Base-by-base conservation (phyloP, 2,113 vertebrate genomes). In the Phalacrocorax brasilianus region DNA sequence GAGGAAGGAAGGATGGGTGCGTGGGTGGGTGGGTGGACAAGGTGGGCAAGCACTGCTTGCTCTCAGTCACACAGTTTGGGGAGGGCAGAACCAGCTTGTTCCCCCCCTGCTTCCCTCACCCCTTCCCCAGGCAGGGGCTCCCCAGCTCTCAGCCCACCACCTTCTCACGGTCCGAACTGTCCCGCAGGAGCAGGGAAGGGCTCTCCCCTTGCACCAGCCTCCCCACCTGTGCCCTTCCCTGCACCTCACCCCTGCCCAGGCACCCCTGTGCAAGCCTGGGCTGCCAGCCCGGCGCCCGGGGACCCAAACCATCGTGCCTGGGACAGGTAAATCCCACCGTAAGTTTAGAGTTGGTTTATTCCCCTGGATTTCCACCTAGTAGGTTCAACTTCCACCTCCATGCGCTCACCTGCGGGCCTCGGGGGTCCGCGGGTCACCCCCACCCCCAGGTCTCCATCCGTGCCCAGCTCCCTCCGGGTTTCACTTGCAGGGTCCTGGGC, bases 351-450 rank as follows among this genome's bases (percentile, higher is more conserved):
- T 6, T 23, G 30, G 30, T 49, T 77, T 35, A 56, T 50, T 58
- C 35, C 56, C 45, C 70, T 23, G 38, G 8, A 15, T 61, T 26
- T 44, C 45, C 55, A 87, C 19, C 38, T 12, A 32, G 63, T 7
- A 47, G 50, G 33, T 47, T 47, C 50, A 45, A 11, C 8, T 4
- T 47, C 70, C 22, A 14, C 44, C 65, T 40, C 66, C 70, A 2
- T 7, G 35, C 8, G 15, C 45, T 77, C 3, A 0, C 11, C 50
- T 28, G 53, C 3, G 4, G 42, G 17, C 23, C 35, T 42, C 4
- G 2, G 30, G 12, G 21, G 9, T 13, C 58, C 58, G 12, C 3
- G 1, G 32, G 32, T 45, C 49, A 49, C n/a, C 50, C 42, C 42
- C 20, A 2, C 9, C 24, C 26, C 42, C 16, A 30, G 20, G 26